Conservation (phyloP, 92 coral and sea anemone species). For the Palythoa grandiflora region DNA sequence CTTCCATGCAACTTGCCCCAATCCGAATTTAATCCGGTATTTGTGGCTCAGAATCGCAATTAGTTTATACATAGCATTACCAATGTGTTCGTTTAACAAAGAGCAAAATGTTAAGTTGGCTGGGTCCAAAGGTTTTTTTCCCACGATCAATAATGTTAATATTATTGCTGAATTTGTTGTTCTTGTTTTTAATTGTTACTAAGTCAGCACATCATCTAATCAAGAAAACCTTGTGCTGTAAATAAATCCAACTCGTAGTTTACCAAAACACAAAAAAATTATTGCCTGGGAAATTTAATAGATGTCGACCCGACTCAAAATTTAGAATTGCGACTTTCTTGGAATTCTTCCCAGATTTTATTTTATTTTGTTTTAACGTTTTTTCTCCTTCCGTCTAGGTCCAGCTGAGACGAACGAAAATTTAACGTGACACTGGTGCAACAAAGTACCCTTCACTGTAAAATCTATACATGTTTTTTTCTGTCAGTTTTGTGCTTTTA, state of each 20-base stretch:
- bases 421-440: constrained; percentile 5
- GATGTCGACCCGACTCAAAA: not conserved
- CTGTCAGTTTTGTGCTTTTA: not conserved
- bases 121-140: no score
- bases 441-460: not conserved
- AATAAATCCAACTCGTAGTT: not conserved
- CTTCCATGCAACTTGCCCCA: no score
- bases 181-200: no score
- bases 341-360: not conserved
- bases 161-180: no score
- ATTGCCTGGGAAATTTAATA: no score
- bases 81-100: no score
- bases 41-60: no score
- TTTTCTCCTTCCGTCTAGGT: constrained; percentile 7
- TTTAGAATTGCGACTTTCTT: not conserved
- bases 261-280: not conserved
- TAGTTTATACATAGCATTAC: no score
- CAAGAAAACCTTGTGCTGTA: not conserved
- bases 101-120: no score
- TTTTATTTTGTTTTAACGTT: not conserved
- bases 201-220: not conserved
- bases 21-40: no score
- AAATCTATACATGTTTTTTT: not conserved
- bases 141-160: no score
- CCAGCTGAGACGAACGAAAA: constrained; percentile 40